Evolutionary conservation across 2,888 invertebrate genomes (phyloP), one percentile per base, ranked within the genome.

Genomic region (Drosophila mayaguana): DNA sequence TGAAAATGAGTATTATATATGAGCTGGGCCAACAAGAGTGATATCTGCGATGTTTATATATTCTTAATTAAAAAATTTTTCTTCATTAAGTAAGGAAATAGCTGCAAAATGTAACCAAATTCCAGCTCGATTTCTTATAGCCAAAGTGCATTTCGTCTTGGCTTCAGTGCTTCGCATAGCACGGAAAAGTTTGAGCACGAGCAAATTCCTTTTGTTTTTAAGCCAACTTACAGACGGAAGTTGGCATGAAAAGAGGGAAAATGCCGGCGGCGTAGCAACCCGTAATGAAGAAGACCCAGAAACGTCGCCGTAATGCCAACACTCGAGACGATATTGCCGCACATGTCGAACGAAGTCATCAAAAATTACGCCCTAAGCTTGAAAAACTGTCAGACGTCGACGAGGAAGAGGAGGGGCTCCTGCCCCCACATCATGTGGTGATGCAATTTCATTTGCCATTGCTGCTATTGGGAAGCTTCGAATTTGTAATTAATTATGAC

Each of bases 331-430:
- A 2, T 16, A 3, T 22, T 22, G 22, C 22, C 8, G 7, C 45
- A 45, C 48, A 16, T 50, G 25, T 28, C 28, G 48, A 48, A 48
- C 25, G 11, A 28, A 48, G 48, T n/a, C 48, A 50, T 50, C 48
- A 32, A 28, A 50, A 32, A 50, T 28, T 50, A 28, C 48, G 25
- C 2, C 25, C 25, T 25, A 46, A 16, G 46, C 25, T 25, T 25
- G n/a, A n/a, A 45, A 25, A 3, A 25, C 14, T 25, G 45, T 14
- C 22, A 45, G 45, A n/a, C 45, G 1, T 14, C 20, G 20, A 6
- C 20, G 22, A 46, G 28, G n/a, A n/a, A n/a, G n/a, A n/a, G n/a
- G n/a, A n/a, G 16, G 3, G 32, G 9, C 32, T 32, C 2, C 0
- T 28, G 28, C 28, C 8, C 1, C 8, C 28, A 28, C 22, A 16